Evolutionary conservation across 2,888 invertebrate genomes (phyloP).

Genomic region (Tinea pellionella): DNA sequence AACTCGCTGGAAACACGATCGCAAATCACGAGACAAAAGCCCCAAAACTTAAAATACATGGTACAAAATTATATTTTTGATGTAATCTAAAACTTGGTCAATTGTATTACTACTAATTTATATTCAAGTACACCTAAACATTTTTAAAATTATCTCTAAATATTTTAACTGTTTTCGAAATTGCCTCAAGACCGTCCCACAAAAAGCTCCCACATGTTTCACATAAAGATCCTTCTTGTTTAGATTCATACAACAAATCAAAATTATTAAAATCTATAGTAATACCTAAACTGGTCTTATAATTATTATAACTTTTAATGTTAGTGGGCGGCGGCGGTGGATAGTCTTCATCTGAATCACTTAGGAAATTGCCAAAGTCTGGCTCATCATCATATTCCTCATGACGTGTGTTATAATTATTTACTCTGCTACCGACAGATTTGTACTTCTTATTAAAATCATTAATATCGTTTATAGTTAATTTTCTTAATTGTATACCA

Average conservation of each 20-base stretch:
- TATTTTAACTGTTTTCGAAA: slow-evolving; percentile 24
- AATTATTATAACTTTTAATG: slow-evolving; percentile 24
- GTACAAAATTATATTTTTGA: too few species aligned
- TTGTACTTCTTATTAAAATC: slow-evolving; percentile 18
- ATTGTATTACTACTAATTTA: too few species aligned
- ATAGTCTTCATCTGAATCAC: slow-evolving; percentile 48
- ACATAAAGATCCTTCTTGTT: slow-evolving; percentile 75
- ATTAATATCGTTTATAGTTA: slow-evolving; percentile 34
- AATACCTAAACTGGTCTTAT: slow-evolving; percentile 66
- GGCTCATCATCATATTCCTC: slow-evolving; percentile 36
- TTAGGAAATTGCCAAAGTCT: slow-evolving; percentile 44
- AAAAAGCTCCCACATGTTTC: slow-evolving; percentile 80
- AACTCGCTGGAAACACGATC: too few species aligned
- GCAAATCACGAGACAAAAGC: too few species aligned
- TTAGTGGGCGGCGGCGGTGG: background rate
- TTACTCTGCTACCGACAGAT: background rate
- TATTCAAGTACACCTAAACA: too few species aligned
- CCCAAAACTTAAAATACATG: too few species aligned
- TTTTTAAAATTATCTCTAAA: background rate
- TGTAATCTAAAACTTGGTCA: too few species aligned
- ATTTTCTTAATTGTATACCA: slow-evolving; percentile 33
- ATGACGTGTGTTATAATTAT: slow-evolving; percentile 20
- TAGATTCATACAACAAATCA: slow-evolving; percentile 46
- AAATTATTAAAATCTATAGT: slow-evolving; percentile 66
- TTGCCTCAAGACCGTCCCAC: slow-evolving; percentile 70